A percentile compares a stretch with the other conserved stretches of the same genome.
Evolutionary conservation across 2,113 vertebrate genomes (phyloP).

Genomic region (Caracal caracal): DNA sequence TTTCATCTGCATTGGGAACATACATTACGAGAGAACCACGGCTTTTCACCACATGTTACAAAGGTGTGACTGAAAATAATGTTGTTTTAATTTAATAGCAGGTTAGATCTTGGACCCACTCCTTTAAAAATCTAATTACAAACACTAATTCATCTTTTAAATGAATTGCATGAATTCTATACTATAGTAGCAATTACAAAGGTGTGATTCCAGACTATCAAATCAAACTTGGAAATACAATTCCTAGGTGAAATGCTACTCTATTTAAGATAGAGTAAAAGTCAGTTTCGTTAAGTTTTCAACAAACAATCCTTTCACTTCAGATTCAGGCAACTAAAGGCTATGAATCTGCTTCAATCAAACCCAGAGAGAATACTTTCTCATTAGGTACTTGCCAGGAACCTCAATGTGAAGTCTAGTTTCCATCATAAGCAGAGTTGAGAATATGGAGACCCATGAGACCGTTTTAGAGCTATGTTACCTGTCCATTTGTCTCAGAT

Average conservation of each 20-base stretch:
- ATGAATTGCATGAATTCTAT: not conserved
- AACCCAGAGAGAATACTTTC: not conserved
- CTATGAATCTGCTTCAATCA: not conserved
- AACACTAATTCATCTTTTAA: not conserved
- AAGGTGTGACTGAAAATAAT: not conserved
- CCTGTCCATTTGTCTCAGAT: not conserved
- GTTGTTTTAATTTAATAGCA: not conserved
- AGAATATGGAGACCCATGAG: not conserved
- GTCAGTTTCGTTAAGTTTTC: not conserved
- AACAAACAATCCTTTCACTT: not conserved
- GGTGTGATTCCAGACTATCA: not conserved
- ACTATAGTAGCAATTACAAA: not conserved
- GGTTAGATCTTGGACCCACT: not conserved
- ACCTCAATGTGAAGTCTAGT: not conserved
- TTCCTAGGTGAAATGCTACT: not conserved
- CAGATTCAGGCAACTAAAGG: not conserved
- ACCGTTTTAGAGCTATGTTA: not conserved
- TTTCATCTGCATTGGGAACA: conserved; percentile 13
- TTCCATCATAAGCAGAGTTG: not conserved
- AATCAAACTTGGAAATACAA: not conserved
- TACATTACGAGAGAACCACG: not conserved
- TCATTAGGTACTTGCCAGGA: not conserved
- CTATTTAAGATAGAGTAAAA: not conserved
- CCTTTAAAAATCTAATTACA: not conserved
- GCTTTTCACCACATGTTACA: not conserved